Percentiles rank a stretch among this genome's conserved stretches.
phyloP scores from a whole-genome alignment of 2,797 vertebrate genomes.

The Fringilla coelebs region DNA sequence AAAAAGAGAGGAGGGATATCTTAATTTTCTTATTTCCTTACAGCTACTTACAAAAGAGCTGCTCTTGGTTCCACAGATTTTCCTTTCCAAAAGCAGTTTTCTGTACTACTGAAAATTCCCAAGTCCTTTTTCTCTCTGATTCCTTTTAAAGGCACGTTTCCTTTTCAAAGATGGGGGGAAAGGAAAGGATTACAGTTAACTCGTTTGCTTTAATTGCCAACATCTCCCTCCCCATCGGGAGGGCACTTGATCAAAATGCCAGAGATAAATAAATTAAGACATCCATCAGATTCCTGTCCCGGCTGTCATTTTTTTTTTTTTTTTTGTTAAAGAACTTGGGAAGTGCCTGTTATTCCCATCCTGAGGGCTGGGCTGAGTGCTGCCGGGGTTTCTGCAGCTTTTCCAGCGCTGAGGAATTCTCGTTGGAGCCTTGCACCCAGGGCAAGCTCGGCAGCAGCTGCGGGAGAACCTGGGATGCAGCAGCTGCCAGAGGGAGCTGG shows the following conservation, averaged over 20 bases:
- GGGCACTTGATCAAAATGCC: neutral
- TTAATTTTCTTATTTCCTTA: neutral
- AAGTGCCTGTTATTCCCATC: neutral
- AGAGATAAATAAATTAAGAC: constrained; percentile 14
- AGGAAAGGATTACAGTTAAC: neutral
- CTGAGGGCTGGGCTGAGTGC: neutral
- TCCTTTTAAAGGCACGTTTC: neutral
- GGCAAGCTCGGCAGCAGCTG: neutral
- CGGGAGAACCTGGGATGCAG: neutral
- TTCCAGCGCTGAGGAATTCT: neutral
- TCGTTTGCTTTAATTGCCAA: constrained; percentile 32
- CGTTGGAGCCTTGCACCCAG: neutral
- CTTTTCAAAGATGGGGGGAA: neutral
- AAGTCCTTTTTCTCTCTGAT: neutral
- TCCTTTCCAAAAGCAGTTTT: neutral
- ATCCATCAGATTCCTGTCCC: neutral
- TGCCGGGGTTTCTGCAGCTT: neutral
- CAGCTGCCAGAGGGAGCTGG: neutral
- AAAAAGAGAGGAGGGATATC: neutral
- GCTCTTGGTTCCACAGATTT: neutral
- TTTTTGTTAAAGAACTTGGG: neutral
- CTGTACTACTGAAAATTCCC: neutral
- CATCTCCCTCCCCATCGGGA: neutral
- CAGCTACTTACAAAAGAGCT: neutral
- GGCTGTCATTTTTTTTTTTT: neutral